Conservation (phyloP, 2,888 invertebrate genomes). For the Muschampia plurimacula region DNA sequence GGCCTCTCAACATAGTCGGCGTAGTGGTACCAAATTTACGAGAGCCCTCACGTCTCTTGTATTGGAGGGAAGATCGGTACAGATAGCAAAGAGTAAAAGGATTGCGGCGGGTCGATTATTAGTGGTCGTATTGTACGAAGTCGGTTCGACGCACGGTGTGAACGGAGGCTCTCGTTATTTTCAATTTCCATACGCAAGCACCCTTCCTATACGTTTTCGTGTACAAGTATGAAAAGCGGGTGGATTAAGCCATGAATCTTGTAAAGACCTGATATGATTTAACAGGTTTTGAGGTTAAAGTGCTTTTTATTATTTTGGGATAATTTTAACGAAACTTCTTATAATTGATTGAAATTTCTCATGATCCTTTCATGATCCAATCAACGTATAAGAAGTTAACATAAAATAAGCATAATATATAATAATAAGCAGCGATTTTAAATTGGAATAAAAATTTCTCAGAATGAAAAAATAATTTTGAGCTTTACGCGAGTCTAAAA, state of each 20-base stretch:
- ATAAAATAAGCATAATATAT: no score
- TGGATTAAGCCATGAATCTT: conserved; percentile 83
- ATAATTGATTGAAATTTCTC: no score
- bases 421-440: background rate
- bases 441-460: conserved; percentile 9
- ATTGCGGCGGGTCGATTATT: conserved; percentile 66
- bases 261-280: conserved; percentile 77
- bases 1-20: conserved; percentile 77
- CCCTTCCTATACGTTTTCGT: conserved; percentile 76
- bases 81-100: conserved; percentile 69
- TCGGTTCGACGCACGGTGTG: conserved; percentile 79
- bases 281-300: conserved; percentile 53
- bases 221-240: conserved; percentile 70
- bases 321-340: no score
- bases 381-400: no score
- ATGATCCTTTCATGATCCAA: no score
- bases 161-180: conserved; percentile 83
- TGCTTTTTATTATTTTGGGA: conserved; percentile 19
- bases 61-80: conserved; percentile 64
- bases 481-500: conserved; percentile 10
- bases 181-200: conserved; percentile 84
- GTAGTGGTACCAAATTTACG: conserved; percentile 69
- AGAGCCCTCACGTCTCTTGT: conserved; percentile 66
- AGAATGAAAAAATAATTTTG: conserved; percentile 8
- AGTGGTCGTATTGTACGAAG: conserved; percentile 70